Evolutionary conservation across 1,140 invertebrate genomes (phyloP).

Genomic region (Calosoma granatense): DNA sequence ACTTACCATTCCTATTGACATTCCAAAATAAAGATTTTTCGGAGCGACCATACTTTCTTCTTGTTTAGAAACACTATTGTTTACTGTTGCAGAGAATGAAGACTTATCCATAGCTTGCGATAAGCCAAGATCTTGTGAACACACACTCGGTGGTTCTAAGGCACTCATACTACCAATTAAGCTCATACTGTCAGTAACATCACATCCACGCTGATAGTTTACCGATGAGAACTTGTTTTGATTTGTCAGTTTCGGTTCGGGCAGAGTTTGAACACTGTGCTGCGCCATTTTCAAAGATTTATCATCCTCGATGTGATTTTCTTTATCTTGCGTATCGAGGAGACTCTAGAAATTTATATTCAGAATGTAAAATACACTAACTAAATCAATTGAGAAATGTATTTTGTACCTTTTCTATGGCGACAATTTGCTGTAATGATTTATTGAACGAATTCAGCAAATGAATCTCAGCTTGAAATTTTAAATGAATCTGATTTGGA

Average conservation of each 20-base stretch:
- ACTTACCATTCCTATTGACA: constrained; percentile 29
- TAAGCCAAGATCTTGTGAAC: constrained; percentile 14
- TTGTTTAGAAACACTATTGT: not conserved
- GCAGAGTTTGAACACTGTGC: no score
- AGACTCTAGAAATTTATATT: constrained; percentile 16
- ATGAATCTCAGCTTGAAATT: constrained; percentile 30
- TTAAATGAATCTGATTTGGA: constrained; percentile 27
- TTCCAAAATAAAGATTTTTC: constrained; percentile 15
- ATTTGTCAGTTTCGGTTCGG: no score
- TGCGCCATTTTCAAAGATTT: no score
- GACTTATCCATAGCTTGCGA: constrained; percentile 8
- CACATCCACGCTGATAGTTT: constrained; percentile 27
- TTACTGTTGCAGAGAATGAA: not conserved
- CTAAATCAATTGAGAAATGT: not conserved
- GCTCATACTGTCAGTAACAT: no score
- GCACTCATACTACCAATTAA: not conserved
- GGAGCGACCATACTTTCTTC: not conserved
- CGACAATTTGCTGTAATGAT: constrained; percentile 25
- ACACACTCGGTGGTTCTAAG: constrained; percentile 6
- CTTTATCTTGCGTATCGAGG: constrained; percentile 15
- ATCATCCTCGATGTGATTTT: no score
- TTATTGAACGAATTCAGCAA: constrained; percentile 27
- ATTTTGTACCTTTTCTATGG: constrained; percentile 27
- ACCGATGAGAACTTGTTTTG: constrained; percentile 19
- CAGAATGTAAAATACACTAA: constrained; percentile 9